Conservation (phyloP, 2,113 vertebrate genomes). For the Cyrtonyx montezumae region DNA sequence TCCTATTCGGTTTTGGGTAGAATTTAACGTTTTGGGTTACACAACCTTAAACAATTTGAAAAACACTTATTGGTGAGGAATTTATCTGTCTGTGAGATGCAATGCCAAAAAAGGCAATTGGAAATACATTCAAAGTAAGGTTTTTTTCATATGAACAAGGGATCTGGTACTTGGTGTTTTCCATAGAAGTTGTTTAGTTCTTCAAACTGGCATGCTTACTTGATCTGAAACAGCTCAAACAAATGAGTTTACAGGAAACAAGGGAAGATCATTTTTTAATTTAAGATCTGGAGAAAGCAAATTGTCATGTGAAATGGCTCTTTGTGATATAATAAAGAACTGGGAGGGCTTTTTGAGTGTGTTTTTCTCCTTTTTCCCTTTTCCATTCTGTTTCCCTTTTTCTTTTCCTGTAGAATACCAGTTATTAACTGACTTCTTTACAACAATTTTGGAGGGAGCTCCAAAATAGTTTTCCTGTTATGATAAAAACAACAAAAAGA, state of each 20-base stretch:
- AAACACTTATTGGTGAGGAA: neutral
- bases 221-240: neutral
- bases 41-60: neutral
- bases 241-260: neutral
- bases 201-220: neutral
- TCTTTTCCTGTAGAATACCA: neutral
- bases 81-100: neutral
- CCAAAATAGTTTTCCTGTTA: neutral
- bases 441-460: neutral
- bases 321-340: neutral
- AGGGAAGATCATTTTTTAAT: neutral
- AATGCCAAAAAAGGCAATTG: neutral
- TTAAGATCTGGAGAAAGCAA: neutral
- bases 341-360: neutral
- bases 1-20: neutral
- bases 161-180: neutral
- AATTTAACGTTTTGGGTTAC: neutral
- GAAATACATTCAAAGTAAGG: neutral
- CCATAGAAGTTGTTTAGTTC: neutral
- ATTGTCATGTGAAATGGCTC: neutral
- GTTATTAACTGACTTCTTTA: neutral
- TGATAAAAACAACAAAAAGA: neutral
- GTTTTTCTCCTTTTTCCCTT: neutral
- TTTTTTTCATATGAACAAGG: neutral
- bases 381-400: neutral